phyloP scores from a whole-genome alignment of 2,113 vertebrate species.

The Triplophysa dalaica region DNA sequence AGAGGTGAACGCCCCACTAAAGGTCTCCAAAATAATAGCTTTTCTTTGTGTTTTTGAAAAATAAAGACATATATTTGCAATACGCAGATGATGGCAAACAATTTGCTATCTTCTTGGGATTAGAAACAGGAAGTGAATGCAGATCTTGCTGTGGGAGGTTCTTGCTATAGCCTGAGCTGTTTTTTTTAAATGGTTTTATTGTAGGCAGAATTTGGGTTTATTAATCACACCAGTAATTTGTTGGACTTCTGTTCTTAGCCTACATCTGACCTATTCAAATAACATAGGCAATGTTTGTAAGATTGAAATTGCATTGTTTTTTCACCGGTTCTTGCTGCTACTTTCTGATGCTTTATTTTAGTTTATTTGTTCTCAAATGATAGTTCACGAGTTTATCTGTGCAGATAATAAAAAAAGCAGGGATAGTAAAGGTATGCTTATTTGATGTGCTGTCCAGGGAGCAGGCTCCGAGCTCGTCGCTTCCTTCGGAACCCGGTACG shows the following conservation, averaged over 20 bases:
- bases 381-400: neutral
- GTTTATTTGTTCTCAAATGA: neutral
- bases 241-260: neutral
- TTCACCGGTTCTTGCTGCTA: neutral
- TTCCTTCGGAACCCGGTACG: too few relatives aligned
- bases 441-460: too few relatives aligned
- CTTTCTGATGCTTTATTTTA: neutral
- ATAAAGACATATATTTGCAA: neutral
- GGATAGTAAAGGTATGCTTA: too few relatives aligned
- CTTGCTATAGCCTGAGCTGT: neutral
- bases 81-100: neutral
- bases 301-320: neutral
- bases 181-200: constrained; percentile 2
- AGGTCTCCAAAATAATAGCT: constrained; percentile 26
- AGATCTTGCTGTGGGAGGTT: constrained; percentile 10
- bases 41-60: neutral
- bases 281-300: constrained; percentile 17
- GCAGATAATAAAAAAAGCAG: too few relatives aligned
- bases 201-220: neutral
- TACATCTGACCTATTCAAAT: neutral
- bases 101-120: neutral
- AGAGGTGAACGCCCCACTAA: constrained; percentile 3
- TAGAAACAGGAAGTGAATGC: neutral
- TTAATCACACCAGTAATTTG: neutral
- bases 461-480: too few relatives aligned